Conservation (phyloP, 2,888 invertebrate genomes). For the Meandrusa payeni region DNA sequence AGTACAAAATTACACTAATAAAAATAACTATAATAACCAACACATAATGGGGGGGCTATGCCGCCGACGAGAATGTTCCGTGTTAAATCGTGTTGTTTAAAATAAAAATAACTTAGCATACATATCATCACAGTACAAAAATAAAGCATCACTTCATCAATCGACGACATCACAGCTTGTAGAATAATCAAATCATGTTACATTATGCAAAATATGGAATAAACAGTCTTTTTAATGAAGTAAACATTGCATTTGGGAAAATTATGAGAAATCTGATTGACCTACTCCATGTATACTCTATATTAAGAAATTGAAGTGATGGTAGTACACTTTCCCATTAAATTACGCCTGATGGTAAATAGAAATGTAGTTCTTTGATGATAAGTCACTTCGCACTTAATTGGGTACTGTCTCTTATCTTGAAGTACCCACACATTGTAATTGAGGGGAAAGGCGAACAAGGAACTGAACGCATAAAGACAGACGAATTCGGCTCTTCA, state of each 20-base stretch:
- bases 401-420: no score
- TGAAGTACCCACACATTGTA: no score
- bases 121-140: slow-evolving; percentile 77
- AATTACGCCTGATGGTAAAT: no score
- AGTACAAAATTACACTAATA: slow-evolving; percentile 19
- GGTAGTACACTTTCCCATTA: no score
- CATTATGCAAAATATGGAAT: slow-evolving; percentile 34
- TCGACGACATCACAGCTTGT: slow-evolving; percentile 74
- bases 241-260: slow-evolving; percentile 16
- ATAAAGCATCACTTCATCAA: slow-evolving; percentile 76
- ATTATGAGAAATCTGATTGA: slow-evolving; percentile 2
- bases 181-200: slow-evolving; percentile 53
- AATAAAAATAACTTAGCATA: slow-evolving; percentile 56
- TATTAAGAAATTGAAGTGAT: no score
- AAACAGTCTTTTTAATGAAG: slow-evolving; percentile 34
- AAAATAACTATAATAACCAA: slow-evolving; percentile 17
- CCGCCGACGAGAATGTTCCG: slow-evolving; percentile 30
- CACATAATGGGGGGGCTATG: slow-evolving; percentile 48
- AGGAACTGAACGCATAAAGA: no score
- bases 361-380: no score
- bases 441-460: no score
- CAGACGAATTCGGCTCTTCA: no score
- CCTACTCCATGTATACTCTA: no score
- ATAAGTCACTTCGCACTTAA: no score
- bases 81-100: slow-evolving; percentile 16